A percentile compares a stretch with the other conserved stretches of the same genome.
Evolutionary conservation across 2,797 vertebrate genomes (phyloP).

Genomic region (Hoplostethus mediterraneus): DNA sequence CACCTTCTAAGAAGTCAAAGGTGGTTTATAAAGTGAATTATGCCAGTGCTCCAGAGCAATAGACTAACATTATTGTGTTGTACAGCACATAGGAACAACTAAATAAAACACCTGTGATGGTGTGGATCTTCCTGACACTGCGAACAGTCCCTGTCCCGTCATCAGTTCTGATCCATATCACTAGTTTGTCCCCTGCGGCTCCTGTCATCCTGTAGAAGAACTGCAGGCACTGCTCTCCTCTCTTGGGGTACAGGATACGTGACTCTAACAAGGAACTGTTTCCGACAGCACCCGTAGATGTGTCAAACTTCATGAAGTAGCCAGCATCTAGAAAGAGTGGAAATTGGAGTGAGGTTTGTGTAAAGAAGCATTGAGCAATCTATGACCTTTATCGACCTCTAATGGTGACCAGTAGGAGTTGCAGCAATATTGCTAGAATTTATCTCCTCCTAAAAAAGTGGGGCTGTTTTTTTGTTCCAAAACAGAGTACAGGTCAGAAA

Average conservation of each 20-base stretch:
- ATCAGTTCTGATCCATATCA: constrained; percentile 88
- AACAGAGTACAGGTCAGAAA: too few species aligned
- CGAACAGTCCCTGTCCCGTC: constrained; percentile 85
- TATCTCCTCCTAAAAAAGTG: too few species aligned
- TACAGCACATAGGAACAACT: neutral
- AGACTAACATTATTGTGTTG: neutral
- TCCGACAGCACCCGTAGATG: constrained; percentile 66
- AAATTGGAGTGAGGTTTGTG: too few species aligned
- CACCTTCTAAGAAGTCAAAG: too few species aligned
- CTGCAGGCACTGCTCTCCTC: constrained; percentile 90
- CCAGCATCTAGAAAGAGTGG: constrained; percentile 84
- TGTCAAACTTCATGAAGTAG: constrained; percentile 90
- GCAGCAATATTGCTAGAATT: too few species aligned
- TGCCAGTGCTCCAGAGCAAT: neutral
- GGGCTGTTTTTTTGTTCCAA: too few species aligned
- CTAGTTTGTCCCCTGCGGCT: constrained; percentile 81
- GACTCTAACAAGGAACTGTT: constrained; percentile 89
- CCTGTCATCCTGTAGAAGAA: constrained; percentile 92
- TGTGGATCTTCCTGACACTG: constrained; percentile 85
- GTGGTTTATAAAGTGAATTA: too few species aligned
- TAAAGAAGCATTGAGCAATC: too few species aligned
- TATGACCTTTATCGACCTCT: too few species aligned
- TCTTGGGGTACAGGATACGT: constrained; percentile 90
- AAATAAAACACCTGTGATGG: constrained; percentile 85
- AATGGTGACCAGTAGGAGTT: too few species aligned